Conservation (phyloP, 2,797 vertebrate species). For the Pipistrellus pygmaeus region DNA sequence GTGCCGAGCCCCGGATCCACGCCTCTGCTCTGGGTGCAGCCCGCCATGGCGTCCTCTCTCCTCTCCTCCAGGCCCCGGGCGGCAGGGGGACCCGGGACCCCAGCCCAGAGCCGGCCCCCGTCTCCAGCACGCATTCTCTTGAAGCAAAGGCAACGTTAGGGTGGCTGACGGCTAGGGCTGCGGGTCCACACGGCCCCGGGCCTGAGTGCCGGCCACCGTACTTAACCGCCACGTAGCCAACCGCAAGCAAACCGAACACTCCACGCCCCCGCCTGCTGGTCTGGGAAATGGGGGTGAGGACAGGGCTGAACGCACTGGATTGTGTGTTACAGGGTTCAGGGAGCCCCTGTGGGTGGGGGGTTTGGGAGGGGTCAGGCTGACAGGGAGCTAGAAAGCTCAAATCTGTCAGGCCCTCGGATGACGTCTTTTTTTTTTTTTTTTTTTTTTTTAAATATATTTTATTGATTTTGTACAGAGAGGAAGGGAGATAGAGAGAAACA, state of each 20-base stretch:
- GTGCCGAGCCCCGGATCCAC: neutral
- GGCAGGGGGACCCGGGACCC: neutral
- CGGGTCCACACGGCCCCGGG: neutral
- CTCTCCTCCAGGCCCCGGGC: neutral
- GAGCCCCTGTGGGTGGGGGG: accelerated
- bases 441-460: too few species aligned
- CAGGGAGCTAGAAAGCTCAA: too few species aligned
- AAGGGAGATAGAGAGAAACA: too few species aligned
- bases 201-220: neutral
- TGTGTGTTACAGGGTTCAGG: neutral
- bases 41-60: accelerated
- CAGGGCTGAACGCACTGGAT: neutral
- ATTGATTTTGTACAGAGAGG: too few species aligned
- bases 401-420: too few species aligned
- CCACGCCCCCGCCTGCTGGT: neutral
- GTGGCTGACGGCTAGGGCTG: neutral
- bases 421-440: too few species aligned
- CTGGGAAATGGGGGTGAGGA: neutral
- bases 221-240: neutral
- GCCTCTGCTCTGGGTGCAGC: neutral
- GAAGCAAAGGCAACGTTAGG: neutral
- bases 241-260: neutral
- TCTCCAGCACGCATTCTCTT: neutral
- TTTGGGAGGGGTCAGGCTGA: accelerated
- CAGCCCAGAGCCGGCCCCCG: neutral